Percentiles rank a stretch among this genome's conserved stretches.
Conservation (phyloP, 2,113 vertebrate species). For the Leptobrachium ailaonicum region DNA sequence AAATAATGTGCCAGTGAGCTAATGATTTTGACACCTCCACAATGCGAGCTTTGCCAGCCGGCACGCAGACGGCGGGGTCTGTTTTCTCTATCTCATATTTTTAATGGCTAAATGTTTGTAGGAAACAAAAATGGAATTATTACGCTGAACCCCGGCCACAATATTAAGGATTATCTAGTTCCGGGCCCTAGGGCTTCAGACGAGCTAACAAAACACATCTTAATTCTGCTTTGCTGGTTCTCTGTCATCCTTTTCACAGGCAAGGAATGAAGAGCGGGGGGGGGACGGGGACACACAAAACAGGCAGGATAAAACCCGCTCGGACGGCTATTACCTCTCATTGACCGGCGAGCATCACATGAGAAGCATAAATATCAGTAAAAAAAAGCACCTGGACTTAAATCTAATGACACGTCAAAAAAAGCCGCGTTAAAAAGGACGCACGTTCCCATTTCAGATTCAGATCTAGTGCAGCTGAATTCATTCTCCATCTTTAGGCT, state of each 20-base stretch:
- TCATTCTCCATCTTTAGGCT: no score
- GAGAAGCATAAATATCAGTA: conserved; percentile 57
- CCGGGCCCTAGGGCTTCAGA: conserved; percentile 86
- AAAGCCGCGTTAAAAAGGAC: no score
- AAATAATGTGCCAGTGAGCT: conserved; percentile 75
- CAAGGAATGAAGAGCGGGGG: conserved; percentile 61
- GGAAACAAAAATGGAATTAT: conserved; percentile 84
- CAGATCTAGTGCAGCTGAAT: no score
- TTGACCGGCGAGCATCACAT: conserved; percentile 53
- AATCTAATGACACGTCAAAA: no score
- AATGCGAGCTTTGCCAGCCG: conserved; percentile 74
- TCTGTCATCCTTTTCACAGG: conserved; percentile 86
- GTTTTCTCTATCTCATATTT: conserved; percentile 81
- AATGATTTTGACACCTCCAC: conserved; percentile 83
- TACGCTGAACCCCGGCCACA: conserved; percentile 79
- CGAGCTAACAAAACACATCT: conserved; percentile 88
- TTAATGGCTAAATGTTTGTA: conserved; percentile 85
- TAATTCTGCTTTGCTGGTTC: conserved; percentile 86
- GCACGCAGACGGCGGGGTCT: conserved; percentile 72
- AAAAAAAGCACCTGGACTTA: neutral
- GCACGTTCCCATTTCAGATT: no score
- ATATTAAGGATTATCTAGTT: conserved; percentile 82
- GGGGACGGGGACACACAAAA: conserved; percentile 66
- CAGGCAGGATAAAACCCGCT: conserved; percentile 67
- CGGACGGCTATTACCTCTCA: conserved; percentile 63